Evolutionary conservation across 64 coral and sea anemone species (phyloP), one percentile per base, ranked within the genome.

Genomic region (Platygyra sinensis): DNA sequence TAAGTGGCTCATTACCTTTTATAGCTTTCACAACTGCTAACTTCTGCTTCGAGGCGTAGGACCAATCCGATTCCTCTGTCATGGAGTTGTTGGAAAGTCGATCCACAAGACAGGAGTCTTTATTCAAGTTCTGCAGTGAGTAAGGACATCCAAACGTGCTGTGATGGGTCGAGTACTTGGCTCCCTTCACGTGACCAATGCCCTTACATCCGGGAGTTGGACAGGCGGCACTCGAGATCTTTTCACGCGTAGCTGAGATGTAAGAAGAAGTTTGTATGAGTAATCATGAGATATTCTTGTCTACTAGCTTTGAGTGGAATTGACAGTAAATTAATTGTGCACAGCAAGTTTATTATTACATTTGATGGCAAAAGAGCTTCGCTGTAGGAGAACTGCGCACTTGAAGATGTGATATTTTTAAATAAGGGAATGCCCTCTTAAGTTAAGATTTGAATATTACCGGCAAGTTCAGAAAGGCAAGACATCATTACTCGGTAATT

Each of bases 61-160:
- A 98, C 96, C 96, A 98, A 50, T 98, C 96, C 1, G 96, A 98
- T 42, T 98, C 96, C 50, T 98, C 96, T 7, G 96, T 94, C 96
- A 98, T 98, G 59, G 96, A 98, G 80, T 98, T 98, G n/a, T 90
- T 89, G 0, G 96, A 94, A 38, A 98, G 87, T 75, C 96, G 76
- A 72, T 98, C 96, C 7, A 98, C 96, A n/a, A 98, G 90, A 67
- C 96, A 98, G 27, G 96, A 98, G 62, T 98, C 96, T 67, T 98
- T 98, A 59, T 94, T 98, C 27, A 98, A 75, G 82, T 98, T 98
- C 74, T 98, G 96, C 46, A 98, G 72, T 11, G 96, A 98, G 81
- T 98, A 98, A 11, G 96, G 96, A 33, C 96, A 98, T 0, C 96
- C 96, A 55, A 98, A 98, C 15, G 90, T 94, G 80, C 93, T 95